Evolutionary conservation across 2,888 invertebrate species (phyloP), one percentile per base, ranked within the genome.

Genomic region (Spicauda simplicius): DNA sequence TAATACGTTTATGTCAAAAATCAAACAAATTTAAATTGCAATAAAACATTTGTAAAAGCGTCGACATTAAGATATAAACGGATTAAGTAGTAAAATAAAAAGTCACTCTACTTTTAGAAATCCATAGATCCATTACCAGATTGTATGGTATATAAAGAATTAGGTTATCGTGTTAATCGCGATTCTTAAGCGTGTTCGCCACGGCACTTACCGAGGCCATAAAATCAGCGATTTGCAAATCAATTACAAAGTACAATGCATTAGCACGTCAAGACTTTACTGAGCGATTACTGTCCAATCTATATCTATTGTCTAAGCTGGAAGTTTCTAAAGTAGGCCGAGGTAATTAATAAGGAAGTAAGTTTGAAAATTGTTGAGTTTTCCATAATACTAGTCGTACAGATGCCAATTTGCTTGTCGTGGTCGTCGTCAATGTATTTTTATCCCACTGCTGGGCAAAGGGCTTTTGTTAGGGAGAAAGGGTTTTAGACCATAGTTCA

Each of bases 261-360:
- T 48, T 48, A 48, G 55, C 55, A 50, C 56, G 56, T 50, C 63
- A 56, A 56, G 48, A 10, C 25, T 19, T 45, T 57, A 25, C 45
- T 19, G 25, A 62, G 25, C 41, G 14, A 54, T 62, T 62, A 62
- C 54, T 62, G 45, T 18, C 20, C 62, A 62, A 41, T 45, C 62
- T 16, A 45, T 59, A 59, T 30, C 50, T 41, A 62, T 62, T 62
- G 41, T 16, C 50, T 50, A 41, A 45, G 20, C n/a, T 56, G 5
- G 6, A 62, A 54, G 61, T 53, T 33, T 41, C 25, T 45, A 12
- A 63, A 63, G 18, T 63, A 18, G 63, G 63, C 48, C 54, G 18
- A 25, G 11, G 16, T 16, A 54, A 25, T 25, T 54, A 25, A 54
- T 62, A 16, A 20, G 11, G 30, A 48, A 59, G 1, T 30, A 50